These are phyloP conservation scores for Drosophila azteca DNA, from an alignment of 1,140 invertebrate genomes.

Conservation along the genomic window DNA sequence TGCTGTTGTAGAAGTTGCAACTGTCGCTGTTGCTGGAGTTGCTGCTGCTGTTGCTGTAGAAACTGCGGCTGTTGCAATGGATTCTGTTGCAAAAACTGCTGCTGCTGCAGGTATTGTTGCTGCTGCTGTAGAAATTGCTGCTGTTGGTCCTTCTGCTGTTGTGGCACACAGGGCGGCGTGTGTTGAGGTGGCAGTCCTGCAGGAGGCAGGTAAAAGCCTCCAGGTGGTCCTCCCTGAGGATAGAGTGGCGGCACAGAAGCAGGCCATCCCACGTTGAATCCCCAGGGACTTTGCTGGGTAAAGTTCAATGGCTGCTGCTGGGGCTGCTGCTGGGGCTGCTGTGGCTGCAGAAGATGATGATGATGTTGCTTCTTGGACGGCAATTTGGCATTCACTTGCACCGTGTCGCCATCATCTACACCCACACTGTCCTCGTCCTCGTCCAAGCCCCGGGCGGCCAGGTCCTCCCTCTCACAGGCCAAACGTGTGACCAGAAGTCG, in stretches of 20 bases:
- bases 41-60: constrained; percentile 16
- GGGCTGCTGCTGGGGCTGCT: constrained; percentile 23
- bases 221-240: neutral
- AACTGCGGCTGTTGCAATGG: constrained; percentile 10
- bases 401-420: constrained; percentile 64
- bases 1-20: constrained; percentile 18
- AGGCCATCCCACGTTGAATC: neutral
- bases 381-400: constrained; percentile 56
- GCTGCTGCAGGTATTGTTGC: constrained; percentile 15
- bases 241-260: constrained; percentile 7
- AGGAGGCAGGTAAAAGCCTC: constrained; percentile 13
- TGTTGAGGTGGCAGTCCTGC: constrained; percentile 3
- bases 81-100: constrained; percentile 19
- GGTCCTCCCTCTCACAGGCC: constrained; percentile 77
- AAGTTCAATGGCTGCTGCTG: constrained; percentile 19
- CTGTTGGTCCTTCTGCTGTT: constrained; percentile 19
- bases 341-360: constrained; percentile 35
- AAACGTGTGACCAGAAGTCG: constrained; percentile 84
- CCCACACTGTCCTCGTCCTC: constrained; percentile 35
- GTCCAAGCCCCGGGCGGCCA: constrained; percentile 46
- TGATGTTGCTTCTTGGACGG: constrained; percentile 55
- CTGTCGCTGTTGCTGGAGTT: no score
- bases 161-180: constrained; percentile 10
- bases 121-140: constrained; percentile 38
- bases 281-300: constrained; percentile 28